Evolutionary conservation across 2,113 vertebrate species (phyloP).

Genomic region (Aptenodytes forsteri): DNA sequence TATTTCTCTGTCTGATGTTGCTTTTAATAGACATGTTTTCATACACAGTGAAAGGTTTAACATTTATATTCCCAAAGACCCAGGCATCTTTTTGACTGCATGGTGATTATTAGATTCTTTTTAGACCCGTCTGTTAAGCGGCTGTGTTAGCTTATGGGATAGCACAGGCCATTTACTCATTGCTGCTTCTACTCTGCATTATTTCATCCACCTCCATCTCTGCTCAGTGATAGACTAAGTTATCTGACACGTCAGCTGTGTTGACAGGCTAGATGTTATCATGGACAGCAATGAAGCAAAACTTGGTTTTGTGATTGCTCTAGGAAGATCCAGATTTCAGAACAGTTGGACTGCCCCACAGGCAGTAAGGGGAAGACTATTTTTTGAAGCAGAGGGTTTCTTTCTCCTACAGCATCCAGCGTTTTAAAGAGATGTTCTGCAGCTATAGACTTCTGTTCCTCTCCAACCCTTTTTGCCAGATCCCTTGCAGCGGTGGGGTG

Average conservation of each 20-base stretch:
- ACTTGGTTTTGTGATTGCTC: not conserved
- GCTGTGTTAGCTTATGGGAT: not conserved
- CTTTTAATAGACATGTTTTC: slow-evolving; percentile 38
- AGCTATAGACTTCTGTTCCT: not conserved
- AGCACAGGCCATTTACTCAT: not conserved
- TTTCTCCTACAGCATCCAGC: not conserved
- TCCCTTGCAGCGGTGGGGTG: not conserved
- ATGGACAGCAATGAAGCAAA: not conserved
- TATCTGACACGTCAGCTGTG: not conserved
- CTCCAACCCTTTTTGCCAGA: not conserved
- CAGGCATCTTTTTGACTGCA: not conserved
- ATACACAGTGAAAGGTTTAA: not conserved
- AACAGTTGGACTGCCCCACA: not conserved
- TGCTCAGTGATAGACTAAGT: not conserved
- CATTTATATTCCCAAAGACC: not conserved
- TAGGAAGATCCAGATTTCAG: not conserved
- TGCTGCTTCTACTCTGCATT: not conserved
- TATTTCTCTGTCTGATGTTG: slow-evolving; percentile 2
- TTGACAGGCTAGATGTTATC: not conserved
- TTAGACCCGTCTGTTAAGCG: not conserved
- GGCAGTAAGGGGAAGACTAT: not conserved
- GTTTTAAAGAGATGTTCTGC: not conserved
- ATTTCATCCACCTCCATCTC: not conserved
- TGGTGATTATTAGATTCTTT: not conserved
- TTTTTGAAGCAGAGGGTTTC: not conserved